Evolutionary conservation across 2,797 vertebrate genomes (phyloP).

Genomic region (Myioborus miniatus): DNA sequence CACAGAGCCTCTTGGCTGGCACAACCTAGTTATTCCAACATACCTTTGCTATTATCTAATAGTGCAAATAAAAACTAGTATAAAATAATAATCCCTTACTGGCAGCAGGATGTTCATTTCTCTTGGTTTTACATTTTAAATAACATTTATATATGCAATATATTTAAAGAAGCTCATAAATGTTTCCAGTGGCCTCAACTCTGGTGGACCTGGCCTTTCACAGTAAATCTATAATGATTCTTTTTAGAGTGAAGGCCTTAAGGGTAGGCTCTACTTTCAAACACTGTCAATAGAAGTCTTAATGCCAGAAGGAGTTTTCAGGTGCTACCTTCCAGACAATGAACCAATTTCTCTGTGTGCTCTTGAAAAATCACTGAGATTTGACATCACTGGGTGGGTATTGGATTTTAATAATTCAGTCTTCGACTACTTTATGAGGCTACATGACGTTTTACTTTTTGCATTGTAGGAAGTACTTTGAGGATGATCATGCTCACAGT

Average conservation of each 20-base stretch:
- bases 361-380: not conserved
- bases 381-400: not conserved
- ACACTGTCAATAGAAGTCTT: not conserved
- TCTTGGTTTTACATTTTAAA: not conserved
- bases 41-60: not conserved
- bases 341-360: not conserved
- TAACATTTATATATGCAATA: not conserved
- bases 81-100: not conserved
- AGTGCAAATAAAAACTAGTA: not conserved
- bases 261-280: not conserved
- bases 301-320: not conserved
- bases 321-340: not conserved
- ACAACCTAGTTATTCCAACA: not conserved
- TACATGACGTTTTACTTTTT: not conserved
- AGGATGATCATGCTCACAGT: not conserved
- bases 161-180: not conserved
- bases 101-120: not conserved
- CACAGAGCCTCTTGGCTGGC: not conserved
- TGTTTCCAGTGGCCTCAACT: not conserved
- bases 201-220: not conserved
- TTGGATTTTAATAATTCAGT: not conserved
- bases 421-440: not conserved
- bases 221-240: not conserved
- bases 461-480: not conserved
- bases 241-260: not conserved